A percentile compares a stretch with the other conserved stretches of the same genome.
Conservation (phyloP, 2,113 vertebrate species). For the Caranx melampygus region DNA sequence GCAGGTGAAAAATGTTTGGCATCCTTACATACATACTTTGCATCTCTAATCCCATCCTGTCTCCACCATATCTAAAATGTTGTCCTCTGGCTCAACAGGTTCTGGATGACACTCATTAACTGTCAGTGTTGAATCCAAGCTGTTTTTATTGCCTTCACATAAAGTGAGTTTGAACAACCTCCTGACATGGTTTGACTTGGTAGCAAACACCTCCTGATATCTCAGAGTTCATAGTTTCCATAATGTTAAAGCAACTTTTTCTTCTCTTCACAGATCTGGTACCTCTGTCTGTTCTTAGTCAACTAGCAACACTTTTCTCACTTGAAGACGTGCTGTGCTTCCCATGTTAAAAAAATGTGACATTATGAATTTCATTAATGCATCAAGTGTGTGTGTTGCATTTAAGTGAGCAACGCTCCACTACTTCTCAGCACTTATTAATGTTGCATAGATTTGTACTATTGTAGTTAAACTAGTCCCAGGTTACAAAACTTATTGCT, state of each 20-base stretch:
- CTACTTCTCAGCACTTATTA: not conserved
- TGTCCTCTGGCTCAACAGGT: not conserved
- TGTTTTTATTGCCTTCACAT: not conserved
- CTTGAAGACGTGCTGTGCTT: not conserved
- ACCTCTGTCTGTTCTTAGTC: not conserved
- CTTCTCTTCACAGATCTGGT: not conserved
- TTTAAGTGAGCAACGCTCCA: not conserved
- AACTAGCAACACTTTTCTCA: not conserved
- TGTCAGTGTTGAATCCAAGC: not conserved
- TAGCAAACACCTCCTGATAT: not conserved
- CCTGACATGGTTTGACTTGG: not conserved
- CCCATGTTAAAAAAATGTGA: not conserved
- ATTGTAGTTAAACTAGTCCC: conserved; percentile 14
- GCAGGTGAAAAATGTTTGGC: not conserved
- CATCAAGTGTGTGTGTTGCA: not conserved
- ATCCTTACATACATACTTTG: too few relatives aligned
- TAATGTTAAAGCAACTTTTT: not conserved
- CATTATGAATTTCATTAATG: not conserved
- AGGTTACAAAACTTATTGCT: conserved; percentile 24
- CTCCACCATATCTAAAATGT: not conserved
- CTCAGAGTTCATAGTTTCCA: not conserved
- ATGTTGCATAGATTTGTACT: not conserved
- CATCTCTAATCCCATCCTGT: not conserved
- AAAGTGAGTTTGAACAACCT: not conserved
- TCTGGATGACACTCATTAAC: not conserved